Evolutionary conservation across 2,888 invertebrate genomes (phyloP).

Genomic region (Nephrotoma guestfalica): DNA sequence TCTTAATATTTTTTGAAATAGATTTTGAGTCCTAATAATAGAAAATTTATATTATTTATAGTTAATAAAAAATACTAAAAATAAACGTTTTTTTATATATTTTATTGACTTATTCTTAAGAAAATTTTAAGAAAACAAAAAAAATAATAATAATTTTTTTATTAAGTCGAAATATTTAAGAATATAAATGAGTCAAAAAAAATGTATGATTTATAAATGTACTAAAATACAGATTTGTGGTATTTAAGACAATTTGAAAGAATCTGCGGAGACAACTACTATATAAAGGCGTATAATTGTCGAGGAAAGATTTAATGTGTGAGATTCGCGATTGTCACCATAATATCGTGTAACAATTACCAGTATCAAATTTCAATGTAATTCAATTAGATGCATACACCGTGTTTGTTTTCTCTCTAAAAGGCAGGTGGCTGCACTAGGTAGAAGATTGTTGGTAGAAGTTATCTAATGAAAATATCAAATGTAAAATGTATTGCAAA

Average conservation of each 20-base stretch:
- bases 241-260: neutral
- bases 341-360: too few species aligned
- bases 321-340: neutral
- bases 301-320: neutral
- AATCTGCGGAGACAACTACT: neutral
- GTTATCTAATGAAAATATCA: too few species aligned
- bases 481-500: too few species aligned
- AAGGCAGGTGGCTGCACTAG: too few species aligned
- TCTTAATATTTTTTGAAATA: neutral
- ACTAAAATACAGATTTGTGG: neutral
- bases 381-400: too few species aligned
- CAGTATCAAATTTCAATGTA: too few species aligned
- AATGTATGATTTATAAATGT: neutral
- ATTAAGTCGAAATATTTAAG: neutral
- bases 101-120: neutral
- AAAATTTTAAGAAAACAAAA: neutral
- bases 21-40: neutral
- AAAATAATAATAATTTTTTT: neutral
- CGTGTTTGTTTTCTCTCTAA: too few species aligned
- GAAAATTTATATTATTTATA: neutral
- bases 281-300: neutral
- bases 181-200: neutral
- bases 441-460: too few species aligned
- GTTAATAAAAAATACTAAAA: neutral
- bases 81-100: neutral